These are phyloP conservation scores for Strigamia transsilvanica DNA, from an alignment of 2,888 invertebrate species.

Conservation along the genomic window DNA sequence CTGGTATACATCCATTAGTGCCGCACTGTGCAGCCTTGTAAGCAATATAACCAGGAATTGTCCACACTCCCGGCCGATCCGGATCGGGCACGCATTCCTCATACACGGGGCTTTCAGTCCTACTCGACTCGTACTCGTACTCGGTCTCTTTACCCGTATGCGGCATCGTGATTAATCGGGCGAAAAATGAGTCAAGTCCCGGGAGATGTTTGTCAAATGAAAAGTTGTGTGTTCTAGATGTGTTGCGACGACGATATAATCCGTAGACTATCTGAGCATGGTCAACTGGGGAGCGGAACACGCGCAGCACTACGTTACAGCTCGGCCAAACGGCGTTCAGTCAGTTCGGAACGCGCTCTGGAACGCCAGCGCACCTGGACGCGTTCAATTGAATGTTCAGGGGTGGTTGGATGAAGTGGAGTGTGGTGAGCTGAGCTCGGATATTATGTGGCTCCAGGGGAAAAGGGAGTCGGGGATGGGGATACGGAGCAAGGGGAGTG, in stretches of 20 bases:
- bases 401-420: background rate
- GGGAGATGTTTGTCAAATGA: background rate
- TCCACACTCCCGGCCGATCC: slow-evolving; percentile 52
- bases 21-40: slow-evolving; percentile 41
- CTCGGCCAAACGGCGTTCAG: background rate
- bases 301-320: background rate
- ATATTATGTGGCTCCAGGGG: slow-evolving; percentile 36
- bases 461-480: slow-evolving; percentile 4
- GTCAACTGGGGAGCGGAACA: background rate
- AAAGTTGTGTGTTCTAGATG: background rate
- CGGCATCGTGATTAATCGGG: slow-evolving; percentile 5
- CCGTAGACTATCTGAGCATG: slow-evolving; percentile 6
- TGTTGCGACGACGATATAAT: background rate
- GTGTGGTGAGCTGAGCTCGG: background rate
- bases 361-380: slow-evolving; percentile 42
- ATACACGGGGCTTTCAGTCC: slow-evolving; percentile 49
- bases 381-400: slow-evolving; percentile 20
- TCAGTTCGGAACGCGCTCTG: slow-evolving; percentile 21
- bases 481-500: slow-evolving; percentile 14
- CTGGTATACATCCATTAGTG: slow-evolving; percentile 17
- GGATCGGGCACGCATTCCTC: slow-evolving; percentile 54
- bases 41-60: slow-evolving; percentile 52
- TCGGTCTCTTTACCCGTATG: slow-evolving; percentile 18
- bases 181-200: slow-evolving; percentile 5
- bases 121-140: slow-evolving; percentile 49